phyloP scores from a whole-genome alignment of 2,113 vertebrate species.

The Brachyhypopomus gauderio region DNA sequence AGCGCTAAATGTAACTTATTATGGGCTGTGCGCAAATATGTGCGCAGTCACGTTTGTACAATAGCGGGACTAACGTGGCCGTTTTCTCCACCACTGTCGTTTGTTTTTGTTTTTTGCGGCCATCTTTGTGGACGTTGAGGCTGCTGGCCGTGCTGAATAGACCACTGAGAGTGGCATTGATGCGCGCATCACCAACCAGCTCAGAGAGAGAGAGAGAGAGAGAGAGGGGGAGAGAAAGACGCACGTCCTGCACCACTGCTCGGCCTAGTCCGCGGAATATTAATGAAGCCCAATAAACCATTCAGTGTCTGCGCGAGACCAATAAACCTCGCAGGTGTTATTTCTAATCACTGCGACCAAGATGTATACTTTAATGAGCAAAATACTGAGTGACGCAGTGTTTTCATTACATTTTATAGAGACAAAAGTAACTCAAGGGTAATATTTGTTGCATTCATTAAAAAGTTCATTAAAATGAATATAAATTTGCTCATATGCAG shows the following conservation, averaged over 20 bases:
- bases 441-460: neutral
- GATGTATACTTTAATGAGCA: neutral
- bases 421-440: neutral
- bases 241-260: slow-evolving; percentile 37
- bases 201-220: too few relatives aligned
- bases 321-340: slow-evolving; percentile 10
- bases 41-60: too few relatives aligned
- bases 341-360: neutral
- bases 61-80: neutral
- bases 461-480: neutral
- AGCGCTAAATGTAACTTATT: too few relatives aligned
- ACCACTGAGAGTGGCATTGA: slow-evolving; percentile 4
- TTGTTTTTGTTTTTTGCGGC: slow-evolving; percentile 28
- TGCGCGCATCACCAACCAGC: slow-evolving; percentile 36
- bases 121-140: slow-evolving; percentile 8
- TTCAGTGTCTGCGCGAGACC: slow-evolving; percentile 36
- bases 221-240: too few relatives aligned
- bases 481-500: neutral
- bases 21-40: too few relatives aligned
- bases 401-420: neutral
- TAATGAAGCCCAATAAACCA: slow-evolving; percentile 40
- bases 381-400: neutral
- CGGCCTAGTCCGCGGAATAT: slow-evolving; percentile 44
- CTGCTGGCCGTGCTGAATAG: slow-evolving; percentile 31
- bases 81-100: neutral